phyloP scores from a whole-genome alignment of 2,888 invertebrate species.

The Volucella inflata region DNA sequence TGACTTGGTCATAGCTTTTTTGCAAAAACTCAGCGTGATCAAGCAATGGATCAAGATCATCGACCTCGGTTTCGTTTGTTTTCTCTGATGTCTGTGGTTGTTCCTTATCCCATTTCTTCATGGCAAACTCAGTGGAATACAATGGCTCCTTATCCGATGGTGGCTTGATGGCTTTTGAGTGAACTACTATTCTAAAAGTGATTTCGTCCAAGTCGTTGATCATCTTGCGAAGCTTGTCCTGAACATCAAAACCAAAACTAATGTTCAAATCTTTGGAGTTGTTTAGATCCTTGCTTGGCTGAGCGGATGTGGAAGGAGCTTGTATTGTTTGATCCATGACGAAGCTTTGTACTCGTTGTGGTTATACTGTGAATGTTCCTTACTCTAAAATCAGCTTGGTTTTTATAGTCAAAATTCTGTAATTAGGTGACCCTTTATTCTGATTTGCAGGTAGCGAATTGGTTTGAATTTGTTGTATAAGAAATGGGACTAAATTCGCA shows the following conservation, averaged over 20 bases:
- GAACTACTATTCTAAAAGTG: constrained; percentile 8
- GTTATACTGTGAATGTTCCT: too few relatives aligned
- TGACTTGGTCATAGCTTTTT: not conserved
- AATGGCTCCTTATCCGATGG: not conserved
- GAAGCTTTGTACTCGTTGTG: too few relatives aligned
- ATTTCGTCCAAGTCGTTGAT: constrained; percentile 12
- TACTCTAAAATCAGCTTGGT: too few relatives aligned
- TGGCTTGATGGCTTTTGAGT: constrained; percentile 11
- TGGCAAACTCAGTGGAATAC: not conserved
- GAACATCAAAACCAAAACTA: not conserved
- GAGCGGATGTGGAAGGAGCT: too few relatives aligned
- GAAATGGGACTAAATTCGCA: too few relatives aligned
- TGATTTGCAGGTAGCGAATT: too few relatives aligned
- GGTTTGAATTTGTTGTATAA: too few relatives aligned
- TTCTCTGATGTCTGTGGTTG: not conserved
- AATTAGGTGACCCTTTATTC: too few relatives aligned
- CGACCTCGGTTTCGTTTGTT: not conserved
- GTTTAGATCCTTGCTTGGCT: not conserved
- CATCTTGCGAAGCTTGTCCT: constrained; percentile 18
- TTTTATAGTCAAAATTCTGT: too few relatives aligned
- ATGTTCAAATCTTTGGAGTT: not conserved
- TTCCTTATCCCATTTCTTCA: not conserved
- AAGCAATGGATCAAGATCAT: constrained; percentile 6
- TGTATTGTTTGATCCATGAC: too few relatives aligned
- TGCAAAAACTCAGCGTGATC: constrained; percentile 17